A percentile compares a stretch with the other conserved stretches of the same genome.
phyloP scores from a whole-genome alignment of 2,113 vertebrate species.

The Nematolebias whitei region DNA sequence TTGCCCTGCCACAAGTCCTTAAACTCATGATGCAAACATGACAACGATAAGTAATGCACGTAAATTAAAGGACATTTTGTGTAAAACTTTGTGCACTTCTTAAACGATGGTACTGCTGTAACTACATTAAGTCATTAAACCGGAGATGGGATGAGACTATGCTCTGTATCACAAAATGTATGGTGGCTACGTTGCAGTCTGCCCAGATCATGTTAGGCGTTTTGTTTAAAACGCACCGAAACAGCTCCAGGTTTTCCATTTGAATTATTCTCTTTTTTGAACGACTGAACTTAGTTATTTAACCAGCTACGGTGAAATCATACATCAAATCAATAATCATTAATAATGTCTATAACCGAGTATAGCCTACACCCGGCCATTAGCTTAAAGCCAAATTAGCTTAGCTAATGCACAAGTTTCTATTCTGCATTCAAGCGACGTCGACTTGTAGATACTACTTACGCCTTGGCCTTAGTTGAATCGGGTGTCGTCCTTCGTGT shows the following conservation, averaged over 20 bases:
- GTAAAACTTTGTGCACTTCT: not conserved
- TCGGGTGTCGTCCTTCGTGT: not conserved
- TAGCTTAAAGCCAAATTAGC: conserved; percentile 45
- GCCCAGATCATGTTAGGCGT: not conserved
- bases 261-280: not conserved
- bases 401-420: conserved; percentile 33
- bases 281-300: not conserved
- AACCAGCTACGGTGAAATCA: not conserved
- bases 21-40: too few relatives aligned
- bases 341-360: conserved; percentile 21
- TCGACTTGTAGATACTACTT: conserved; percentile 37
- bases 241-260: not conserved
- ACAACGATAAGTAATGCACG: too few relatives aligned
- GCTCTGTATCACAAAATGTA: conserved; percentile 1
- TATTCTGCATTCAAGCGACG: not conserved
- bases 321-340: conserved; percentile 4
- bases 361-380: conserved; percentile 31
- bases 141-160: conserved; percentile 24
- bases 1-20: too few relatives aligned
- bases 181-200: not conserved
- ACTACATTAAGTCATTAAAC: not conserved
- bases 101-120: not conserved
- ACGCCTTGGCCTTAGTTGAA: conserved; percentile 29
- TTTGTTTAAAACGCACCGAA: not conserved
- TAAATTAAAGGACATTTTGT: not conserved